These are phyloP conservation scores for Drosophila pallidifrons DNA, from an alignment of 1,140 invertebrate species.

Conservation along the genomic window DNA sequence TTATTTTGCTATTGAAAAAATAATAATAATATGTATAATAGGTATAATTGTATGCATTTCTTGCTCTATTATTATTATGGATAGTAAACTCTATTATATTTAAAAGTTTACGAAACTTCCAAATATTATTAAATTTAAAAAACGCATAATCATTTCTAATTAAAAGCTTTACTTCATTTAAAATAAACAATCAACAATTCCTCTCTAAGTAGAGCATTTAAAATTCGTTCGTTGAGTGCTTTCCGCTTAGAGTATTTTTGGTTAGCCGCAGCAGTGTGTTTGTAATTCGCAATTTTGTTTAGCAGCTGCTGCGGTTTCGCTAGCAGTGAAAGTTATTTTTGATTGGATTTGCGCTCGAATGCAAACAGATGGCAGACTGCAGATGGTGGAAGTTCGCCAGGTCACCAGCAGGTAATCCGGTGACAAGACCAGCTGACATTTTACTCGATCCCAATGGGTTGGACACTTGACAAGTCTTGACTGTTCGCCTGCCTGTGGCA, in stretches of 20 bases:
- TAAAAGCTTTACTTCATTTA: no score
- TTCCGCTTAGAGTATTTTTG: background rate
- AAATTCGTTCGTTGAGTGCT: background rate
- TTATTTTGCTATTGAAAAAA: no score
- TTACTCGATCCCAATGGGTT: slow-evolving; percentile 1
- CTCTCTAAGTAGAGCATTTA: background rate
- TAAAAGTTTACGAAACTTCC: no score
- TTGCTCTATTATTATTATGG: no score
- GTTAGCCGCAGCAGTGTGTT: background rate
- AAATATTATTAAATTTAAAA: no score
- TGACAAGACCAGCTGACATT: slow-evolving; percentile 8
- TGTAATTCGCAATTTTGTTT: slow-evolving; percentile 38
- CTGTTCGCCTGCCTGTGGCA: slow-evolving; percentile 30
- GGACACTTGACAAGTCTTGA: slow-evolving; percentile 16
- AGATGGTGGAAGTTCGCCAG: background rate
- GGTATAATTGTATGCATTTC: no score
- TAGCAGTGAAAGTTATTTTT: slow-evolving; percentile 33
- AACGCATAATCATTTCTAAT: no score
- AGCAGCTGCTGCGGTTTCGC: slow-evolving; percentile 14
- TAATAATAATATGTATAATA: no score
- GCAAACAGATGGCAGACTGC: background rate
- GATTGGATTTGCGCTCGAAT: slow-evolving; percentile 36
- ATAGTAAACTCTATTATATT: no score
- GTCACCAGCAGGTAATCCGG: slow-evolving; percentile 25
- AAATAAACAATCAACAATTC: background rate